A percentile compares a stretch with the other conserved stretches of the same genome.
These are phyloP conservation scores for Ricordea florida DNA, from an alignment of 92 coral and sea anemone species.

Conservation along the genomic window DNA sequence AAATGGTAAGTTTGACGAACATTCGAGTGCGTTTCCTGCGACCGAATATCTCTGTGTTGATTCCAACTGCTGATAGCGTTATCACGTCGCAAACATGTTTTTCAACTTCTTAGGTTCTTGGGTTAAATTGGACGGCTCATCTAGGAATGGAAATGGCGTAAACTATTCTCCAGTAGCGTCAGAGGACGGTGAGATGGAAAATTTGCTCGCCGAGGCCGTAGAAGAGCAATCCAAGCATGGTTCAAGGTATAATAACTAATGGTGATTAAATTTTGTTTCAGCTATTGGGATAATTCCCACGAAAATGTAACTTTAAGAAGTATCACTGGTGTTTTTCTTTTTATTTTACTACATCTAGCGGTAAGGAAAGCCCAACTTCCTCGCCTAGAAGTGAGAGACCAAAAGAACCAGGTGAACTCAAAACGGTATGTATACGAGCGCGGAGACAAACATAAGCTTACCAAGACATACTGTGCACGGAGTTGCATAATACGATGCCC, in stretches of 20 bases:
- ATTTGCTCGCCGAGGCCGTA: slow-evolving; percentile 92
- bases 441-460: too few species aligned
- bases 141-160: slow-evolving; percentile 81
- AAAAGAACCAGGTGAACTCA: neutral
- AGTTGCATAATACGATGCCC: too few species aligned
- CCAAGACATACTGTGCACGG: too few species aligned
- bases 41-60: slow-evolving; percentile 13
- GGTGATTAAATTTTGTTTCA: too few species aligned
- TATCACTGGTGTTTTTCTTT: neutral
- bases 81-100: slow-evolving; percentile 16
- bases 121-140: slow-evolving; percentile 90
- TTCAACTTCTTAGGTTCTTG: slow-evolving; percentile 80
- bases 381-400: slow-evolving; percentile 2
- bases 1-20: slow-evolving; percentile 66
- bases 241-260: slow-evolving; percentile 40
- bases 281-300: too few species aligned
- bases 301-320: too few species aligned
- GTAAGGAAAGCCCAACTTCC: slow-evolving; percentile 21
- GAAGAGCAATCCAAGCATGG: slow-evolving; percentile 79
- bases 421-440: slow-evolving; percentile 31
- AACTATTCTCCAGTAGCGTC: slow-evolving; percentile 87
- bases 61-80: neutral
- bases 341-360: neutral
- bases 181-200: slow-evolving; percentile 95
- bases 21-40: neutral